Conservation (phyloP, 2,113 vertebrate genomes). For the Rhinoptilus africanus region DNA sequence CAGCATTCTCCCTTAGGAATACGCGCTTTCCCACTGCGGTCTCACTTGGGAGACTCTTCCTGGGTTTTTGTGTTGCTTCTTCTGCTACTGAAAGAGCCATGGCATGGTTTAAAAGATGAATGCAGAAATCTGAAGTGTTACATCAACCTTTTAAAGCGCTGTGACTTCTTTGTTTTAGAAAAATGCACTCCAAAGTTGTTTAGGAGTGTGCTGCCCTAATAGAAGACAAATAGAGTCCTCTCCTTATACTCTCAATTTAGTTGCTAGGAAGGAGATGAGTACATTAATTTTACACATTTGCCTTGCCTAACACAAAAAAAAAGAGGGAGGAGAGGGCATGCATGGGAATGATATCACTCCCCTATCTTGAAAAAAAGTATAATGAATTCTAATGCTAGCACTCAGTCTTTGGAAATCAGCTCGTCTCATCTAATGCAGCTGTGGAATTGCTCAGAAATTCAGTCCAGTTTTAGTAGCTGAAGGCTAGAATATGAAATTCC, state of each 20-base stretch:
- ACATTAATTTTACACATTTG: background rate
- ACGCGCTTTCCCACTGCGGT: background rate
- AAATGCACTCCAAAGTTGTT: background rate
- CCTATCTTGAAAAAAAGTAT: background rate
- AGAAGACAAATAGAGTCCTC: background rate
- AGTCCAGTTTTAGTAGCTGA: conserved; percentile 8
- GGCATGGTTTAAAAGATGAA: conserved; percentile 26
- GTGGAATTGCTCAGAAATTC: conserved; percentile 10
- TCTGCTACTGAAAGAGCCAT: background rate
- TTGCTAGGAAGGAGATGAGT: background rate
- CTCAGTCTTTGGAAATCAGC: background rate
- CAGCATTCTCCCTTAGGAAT: conserved; percentile 28
- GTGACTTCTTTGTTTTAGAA: background rate
- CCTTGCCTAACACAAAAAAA: background rate
- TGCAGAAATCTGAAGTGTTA: background rate
- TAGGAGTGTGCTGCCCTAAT: background rate
- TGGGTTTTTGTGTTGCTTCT: background rate
- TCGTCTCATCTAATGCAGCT: background rate
- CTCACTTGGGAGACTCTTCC: background rate
- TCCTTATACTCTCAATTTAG: background rate
- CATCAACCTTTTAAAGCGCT: background rate
- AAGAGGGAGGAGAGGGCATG: background rate
- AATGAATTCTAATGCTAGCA: background rate
- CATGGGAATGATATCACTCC: background rate
- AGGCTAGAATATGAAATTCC: background rate